A percentile compares a stretch with the other conserved stretches of the same genome.
Evolutionary conservation across 2,888 invertebrate species (phyloP).

Genomic region (Orthonychiurus folsomi): DNA sequence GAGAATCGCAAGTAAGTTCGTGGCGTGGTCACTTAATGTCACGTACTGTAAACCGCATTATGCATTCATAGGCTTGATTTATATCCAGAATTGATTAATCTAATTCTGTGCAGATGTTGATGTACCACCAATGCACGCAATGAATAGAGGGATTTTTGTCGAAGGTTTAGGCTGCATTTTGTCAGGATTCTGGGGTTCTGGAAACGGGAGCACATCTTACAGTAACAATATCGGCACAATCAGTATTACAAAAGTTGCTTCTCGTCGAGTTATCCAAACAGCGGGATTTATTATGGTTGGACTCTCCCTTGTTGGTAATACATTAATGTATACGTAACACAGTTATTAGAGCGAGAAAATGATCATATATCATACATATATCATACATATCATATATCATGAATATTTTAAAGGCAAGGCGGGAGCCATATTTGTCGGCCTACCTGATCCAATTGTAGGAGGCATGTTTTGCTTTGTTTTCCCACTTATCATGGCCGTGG

Average conservation of each 20-base stretch:
- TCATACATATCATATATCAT: too few species aligned
- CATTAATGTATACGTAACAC: too few species aligned
- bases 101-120: slow-evolving; percentile 54
- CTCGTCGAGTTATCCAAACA: slow-evolving; percentile 69
- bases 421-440: slow-evolving; percentile 68
- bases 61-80: neutral
- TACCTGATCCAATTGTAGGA: slow-evolving; percentile 70
- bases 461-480: slow-evolving; percentile 76
- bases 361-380: too few species aligned
- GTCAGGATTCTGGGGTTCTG: slow-evolving; percentile 76
- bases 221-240: slow-evolving; percentile 85
- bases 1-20: slow-evolving; percentile 45
- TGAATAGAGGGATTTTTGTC: slow-evolving; percentile 74
- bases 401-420: too few species aligned
- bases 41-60: neutral
- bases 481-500: slow-evolving; percentile 71
- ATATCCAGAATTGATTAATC: slow-evolving; percentile 8
- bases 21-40: neutral
- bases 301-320: slow-evolving; percentile 64
- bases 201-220: slow-evolving; percentile 80
- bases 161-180: slow-evolving; percentile 77
- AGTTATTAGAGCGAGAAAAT: too few species aligned
- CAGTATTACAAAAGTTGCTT: slow-evolving; percentile 74
- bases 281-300: slow-evolving; percentile 64
- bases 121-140: slow-evolving; percentile 74